A percentile compares a stretch with the other conserved stretches of the same genome.
phyloP scores from a whole-genome alignment of 2,888 invertebrate species.

The Disparrhopalites patrizii region DNA sequence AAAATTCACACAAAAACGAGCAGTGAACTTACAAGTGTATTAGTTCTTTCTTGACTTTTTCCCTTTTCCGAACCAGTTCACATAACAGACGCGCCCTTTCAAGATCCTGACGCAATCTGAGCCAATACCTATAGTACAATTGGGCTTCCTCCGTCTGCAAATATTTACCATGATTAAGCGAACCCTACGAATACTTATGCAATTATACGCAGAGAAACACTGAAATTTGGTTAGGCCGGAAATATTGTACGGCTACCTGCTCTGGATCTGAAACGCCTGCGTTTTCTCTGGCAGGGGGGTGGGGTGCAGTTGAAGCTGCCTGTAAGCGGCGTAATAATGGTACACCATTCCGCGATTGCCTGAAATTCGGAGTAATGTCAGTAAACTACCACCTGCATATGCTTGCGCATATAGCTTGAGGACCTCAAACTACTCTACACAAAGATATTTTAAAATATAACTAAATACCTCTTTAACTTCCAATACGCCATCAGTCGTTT shows the following conservation, averaged over 20 bases:
- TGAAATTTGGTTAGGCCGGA: too few species aligned
- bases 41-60: slow-evolving; percentile 85
- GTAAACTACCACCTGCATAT: too few species aligned
- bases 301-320: slow-evolving; percentile 57
- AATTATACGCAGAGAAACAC: too few species aligned
- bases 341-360: slow-evolving; percentile 92
- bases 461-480: slow-evolving; percentile 70
- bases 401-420: too few species aligned
- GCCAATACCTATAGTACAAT: slow-evolving; percentile 72
- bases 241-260: too few species aligned
- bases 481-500: slow-evolving; percentile 90
- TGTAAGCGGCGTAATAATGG: slow-evolving; percentile 83
- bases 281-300: slow-evolving; percentile 59
- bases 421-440: too few species aligned
- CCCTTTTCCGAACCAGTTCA: slow-evolving; percentile 90
- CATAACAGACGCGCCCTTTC: slow-evolving; percentile 88
- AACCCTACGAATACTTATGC: neutral
- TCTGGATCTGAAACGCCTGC: neutral
- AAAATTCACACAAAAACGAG: too few species aligned
- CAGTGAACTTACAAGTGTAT: slow-evolving; percentile 61
- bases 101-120: slow-evolving; percentile 85
- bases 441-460: neutral
- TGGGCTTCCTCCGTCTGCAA: slow-evolving; percentile 5
- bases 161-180: neutral
- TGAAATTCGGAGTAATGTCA: slow-evolving; percentile 12